A percentile compares a stretch with the other conserved stretches of the same genome.
Conservation (phyloP, 2,113 vertebrate genomes). For the Eptesicus fuscus region DNA sequence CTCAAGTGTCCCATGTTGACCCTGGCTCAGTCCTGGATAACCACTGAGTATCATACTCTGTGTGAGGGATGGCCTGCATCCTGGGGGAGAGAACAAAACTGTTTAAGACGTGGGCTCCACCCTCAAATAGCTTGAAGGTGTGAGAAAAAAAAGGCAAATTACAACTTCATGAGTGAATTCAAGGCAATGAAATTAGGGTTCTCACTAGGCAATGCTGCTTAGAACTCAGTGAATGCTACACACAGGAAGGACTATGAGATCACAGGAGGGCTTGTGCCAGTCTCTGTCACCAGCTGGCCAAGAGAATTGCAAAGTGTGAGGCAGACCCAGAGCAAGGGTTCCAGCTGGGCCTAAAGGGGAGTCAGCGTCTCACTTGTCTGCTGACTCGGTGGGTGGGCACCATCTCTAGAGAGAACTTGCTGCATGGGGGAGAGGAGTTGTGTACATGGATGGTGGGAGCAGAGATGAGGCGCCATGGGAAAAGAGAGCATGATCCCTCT, state of each 20-base stretch:
- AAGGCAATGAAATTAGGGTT: not conserved
- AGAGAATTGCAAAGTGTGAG: not conserved
- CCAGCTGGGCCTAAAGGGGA: not conserved
- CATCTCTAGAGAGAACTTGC: not conserved
- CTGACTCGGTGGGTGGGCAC: not conserved
- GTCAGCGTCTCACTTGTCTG: not conserved
- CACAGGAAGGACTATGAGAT: not conserved
- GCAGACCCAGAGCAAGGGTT: not conserved
- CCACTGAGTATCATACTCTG: not conserved
- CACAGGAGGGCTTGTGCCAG: not conserved
- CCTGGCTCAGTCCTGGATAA: not conserved
- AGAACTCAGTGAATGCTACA: not conserved
- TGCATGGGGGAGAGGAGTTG: accelerated
- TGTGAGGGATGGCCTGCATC: not conserved
- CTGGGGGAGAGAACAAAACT: not conserved
- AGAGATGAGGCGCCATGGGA: not conserved
- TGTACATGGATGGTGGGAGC: not conserved
- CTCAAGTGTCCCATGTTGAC: not conserved
- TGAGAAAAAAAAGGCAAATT: constrained; percentile 21
- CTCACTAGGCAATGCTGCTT: not conserved
- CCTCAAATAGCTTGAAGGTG: not conserved
- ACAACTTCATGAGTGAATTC: not conserved
- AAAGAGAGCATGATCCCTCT: not conserved
- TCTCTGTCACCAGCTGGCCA: not conserved
- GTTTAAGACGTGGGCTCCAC: not conserved